Percentiles rank a stretch among this genome's conserved stretches.
Conservation (phyloP, 2,113 vertebrate species). For the Machaerirhynchus nigripectus region DNA sequence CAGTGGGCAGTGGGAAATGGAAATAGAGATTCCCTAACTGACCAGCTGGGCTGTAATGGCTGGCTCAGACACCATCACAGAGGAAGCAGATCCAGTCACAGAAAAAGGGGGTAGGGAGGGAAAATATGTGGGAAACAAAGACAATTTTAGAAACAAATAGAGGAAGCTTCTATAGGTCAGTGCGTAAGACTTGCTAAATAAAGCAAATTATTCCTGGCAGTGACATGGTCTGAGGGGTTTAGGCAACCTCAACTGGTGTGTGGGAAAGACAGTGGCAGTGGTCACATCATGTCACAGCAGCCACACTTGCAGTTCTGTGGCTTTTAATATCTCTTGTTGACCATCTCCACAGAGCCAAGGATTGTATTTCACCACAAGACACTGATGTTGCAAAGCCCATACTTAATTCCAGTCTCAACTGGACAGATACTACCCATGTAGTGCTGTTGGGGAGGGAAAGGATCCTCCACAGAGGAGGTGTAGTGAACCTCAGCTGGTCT, state of each 20-base stretch:
- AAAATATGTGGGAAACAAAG: neutral
- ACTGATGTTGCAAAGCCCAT: neutral
- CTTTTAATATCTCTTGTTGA: neutral
- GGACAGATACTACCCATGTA: fast-evolving
- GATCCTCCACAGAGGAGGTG: neutral
- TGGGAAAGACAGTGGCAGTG: neutral
- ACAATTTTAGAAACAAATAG: conserved; percentile 35
- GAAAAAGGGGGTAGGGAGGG: neutral
- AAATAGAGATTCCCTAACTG: neutral
- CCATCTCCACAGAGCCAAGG: neutral
- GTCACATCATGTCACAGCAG: neutral
- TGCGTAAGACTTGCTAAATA: neutral
- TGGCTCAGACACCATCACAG: neutral
- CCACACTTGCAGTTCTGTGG: neutral
- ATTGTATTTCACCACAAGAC: neutral
- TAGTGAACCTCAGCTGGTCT: neutral
- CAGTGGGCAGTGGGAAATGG: neutral
- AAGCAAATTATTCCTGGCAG: neutral
- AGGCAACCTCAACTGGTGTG: neutral
- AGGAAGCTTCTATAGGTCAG: conserved; percentile 4
- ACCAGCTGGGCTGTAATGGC: neutral
- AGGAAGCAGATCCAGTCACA: neutral
- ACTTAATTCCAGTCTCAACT: neutral
- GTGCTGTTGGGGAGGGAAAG: neutral
- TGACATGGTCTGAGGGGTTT: neutral